Evolutionary conservation across 2,888 invertebrate genomes (phyloP).

Genomic region (Diabrotica balteata): DNA sequence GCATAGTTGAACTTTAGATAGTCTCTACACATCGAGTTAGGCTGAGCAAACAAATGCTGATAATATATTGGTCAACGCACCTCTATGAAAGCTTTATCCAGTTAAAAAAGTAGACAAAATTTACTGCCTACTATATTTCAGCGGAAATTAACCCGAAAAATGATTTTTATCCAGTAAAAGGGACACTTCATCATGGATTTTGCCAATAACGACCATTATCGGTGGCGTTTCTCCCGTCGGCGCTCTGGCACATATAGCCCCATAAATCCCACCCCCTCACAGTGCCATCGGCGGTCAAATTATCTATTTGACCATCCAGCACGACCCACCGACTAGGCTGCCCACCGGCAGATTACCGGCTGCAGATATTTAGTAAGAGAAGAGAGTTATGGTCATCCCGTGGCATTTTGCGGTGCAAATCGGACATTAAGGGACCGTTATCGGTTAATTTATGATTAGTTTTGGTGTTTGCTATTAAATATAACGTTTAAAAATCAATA

Average conservation of each 20-base stretch:
- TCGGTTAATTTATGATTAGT: slow-evolving; percentile 44
- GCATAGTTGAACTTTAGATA: too few relatives aligned
- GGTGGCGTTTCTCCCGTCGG: slow-evolving; percentile 20
- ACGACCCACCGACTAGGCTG: slow-evolving; percentile 32
- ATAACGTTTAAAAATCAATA: slow-evolving; percentile 45
- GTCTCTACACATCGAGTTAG: too few relatives aligned
- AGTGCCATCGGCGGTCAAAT: slow-evolving; percentile 32
- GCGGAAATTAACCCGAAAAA: slow-evolving; percentile 16
- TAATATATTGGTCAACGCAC: too few relatives aligned
- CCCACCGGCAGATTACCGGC: slow-evolving; percentile 40
- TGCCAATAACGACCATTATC: slow-evolving; percentile 34
- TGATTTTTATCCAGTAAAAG: slow-evolving; percentile 13
- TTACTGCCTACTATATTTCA: background rate
- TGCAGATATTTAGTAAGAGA: slow-evolving; percentile 49
- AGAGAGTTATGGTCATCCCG: slow-evolving; percentile 53
- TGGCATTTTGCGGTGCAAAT: slow-evolving; percentile 46
- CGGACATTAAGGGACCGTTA: slow-evolving; percentile 47
- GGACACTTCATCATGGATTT: slow-evolving; percentile 29
- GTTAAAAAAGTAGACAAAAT: background rate
- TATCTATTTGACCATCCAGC: slow-evolving; percentile 41
- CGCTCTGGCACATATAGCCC: slow-evolving; percentile 27
- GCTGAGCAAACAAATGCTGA: too few relatives aligned
- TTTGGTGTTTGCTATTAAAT: slow-evolving; percentile 37
- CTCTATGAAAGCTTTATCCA: too few relatives aligned
- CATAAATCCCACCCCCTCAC: slow-evolving; percentile 35